Evolutionary conservation across 2,888 invertebrate genomes (phyloP).

Genomic region (Gryllus longicercus): DNA sequence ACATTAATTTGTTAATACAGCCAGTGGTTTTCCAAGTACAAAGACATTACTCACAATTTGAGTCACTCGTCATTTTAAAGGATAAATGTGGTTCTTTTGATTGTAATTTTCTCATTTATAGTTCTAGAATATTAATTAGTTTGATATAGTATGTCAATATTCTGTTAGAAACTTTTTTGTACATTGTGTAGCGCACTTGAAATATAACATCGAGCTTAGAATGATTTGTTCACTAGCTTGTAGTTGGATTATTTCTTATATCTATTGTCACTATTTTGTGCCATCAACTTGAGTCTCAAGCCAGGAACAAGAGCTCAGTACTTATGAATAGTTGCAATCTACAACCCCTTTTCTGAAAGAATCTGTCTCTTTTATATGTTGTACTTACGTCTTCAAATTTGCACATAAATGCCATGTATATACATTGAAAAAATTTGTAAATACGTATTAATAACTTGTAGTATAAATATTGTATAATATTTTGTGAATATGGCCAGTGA

Average conservation of each 20-base stretch:
- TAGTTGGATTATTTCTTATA: background rate
- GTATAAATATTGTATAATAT: constrained; percentile 2
- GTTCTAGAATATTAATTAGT: background rate
- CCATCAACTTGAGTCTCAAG: background rate
- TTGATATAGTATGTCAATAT: background rate
- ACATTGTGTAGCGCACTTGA: background rate
- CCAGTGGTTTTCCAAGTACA: background rate
- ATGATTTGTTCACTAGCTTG: background rate
- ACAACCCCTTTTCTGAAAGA: background rate
- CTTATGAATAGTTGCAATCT: background rate
- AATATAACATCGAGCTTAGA: background rate
- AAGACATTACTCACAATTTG: background rate
- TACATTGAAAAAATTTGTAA: background rate
- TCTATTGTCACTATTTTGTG: background rate
- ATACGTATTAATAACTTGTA: background rate
- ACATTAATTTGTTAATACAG: background rate
- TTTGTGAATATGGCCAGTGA: constrained; percentile 17
- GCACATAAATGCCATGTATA: background rate
- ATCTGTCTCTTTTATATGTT: background rate
- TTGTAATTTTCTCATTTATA: background rate
- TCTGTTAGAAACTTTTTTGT: background rate
- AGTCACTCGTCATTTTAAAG: background rate
- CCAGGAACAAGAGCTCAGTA: background rate
- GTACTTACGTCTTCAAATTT: background rate
- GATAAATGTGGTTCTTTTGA: background rate